Base-by-base conservation (phyloP, 2,888 invertebrate genomes). In the Papilio elwesi region DNA sequence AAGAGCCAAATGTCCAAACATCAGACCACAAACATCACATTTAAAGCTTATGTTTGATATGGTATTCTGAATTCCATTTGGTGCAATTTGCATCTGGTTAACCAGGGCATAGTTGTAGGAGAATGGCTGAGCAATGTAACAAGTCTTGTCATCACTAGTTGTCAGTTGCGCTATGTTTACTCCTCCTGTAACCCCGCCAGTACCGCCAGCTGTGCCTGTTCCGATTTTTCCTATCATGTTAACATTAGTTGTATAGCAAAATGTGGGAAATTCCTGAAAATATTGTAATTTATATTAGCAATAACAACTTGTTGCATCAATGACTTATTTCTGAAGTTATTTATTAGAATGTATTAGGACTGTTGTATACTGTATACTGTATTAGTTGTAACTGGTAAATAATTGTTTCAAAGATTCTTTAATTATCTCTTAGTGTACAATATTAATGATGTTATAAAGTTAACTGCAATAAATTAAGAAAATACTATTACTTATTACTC, bases 21-120 rank as follows among this genome's bases (percentile, higher is more conserved):
- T 97, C 75, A 97, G 92, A 62, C 97, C 97, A 83, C 97, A 97
- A 10, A 97, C 96, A 88, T 98, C 97, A 89, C 97, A 97, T 90
- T 97, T 98, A 87, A 97, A 97, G 79, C 97, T 97, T 43, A 97
- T 97, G 84, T 97, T 97, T 15, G 97, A 96, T 84, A 96, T 96
- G 72, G 96, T 95, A 81, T 96, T 96, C 84, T 96, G 95, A 70
- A 95, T 87, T 74, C 95, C 95, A 83, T 95, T 95, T 70, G 95
- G 95, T 36, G 96, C 96, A 74, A 97, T 94, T 81, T 97, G 97
- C 97, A 97, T 97, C 87, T 97, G 97, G 89, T 97, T 97, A 66
- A 97, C 95, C 78, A 97, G 92, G 5, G 97, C 97, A 93, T 97
- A 97, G 85, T 97, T 97, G 83, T 97, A 97, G 68, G 96, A 95